These are phyloP conservation scores for Caenorhabditis uteleia DNA, from an alignment of 2,888 invertebrate genomes.

Conservation along the genomic window DNA sequence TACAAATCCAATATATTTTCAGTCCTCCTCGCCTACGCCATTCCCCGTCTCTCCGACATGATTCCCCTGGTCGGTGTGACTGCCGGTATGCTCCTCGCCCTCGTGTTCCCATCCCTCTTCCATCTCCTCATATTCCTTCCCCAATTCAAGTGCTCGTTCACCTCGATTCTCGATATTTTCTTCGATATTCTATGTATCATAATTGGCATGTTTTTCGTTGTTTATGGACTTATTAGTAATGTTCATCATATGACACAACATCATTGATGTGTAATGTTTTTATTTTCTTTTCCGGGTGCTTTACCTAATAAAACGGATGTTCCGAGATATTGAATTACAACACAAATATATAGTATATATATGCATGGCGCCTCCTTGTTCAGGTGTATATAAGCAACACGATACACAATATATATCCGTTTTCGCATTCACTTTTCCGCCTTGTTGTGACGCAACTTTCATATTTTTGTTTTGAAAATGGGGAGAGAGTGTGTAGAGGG, in stretches of 20 bases:
- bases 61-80: conserved; percentile 67
- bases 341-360: too few relatives aligned
- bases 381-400: too few relatives aligned
- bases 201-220: conserved; percentile 39
- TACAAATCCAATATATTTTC: conserved; percentile 26
- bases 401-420: background rate
- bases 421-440: too few relatives aligned
- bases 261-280: background rate
- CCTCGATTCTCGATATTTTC: conserved; percentile 18
- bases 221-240: conserved; percentile 29
- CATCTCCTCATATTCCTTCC: conserved; percentile 60
- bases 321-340: too few relatives aligned
- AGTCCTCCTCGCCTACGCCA: conserved; percentile 61
- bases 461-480: too few relatives aligned
- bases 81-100: conserved; percentile 66
- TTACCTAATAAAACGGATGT: background rate
- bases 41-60: conserved; percentile 66
- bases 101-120: conserved; percentile 63
- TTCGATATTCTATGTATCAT: conserved; percentile 33
- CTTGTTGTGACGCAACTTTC: too few relatives aligned
- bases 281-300: background rate
- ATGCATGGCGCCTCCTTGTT: too few relatives aligned
- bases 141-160: conserved; percentile 24
- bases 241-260: conserved; percentile 17
- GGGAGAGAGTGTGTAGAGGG: too few relatives aligned